Evolutionary conservation across 2,888 invertebrate genomes (phyloP), one percentile per base, ranked within the genome.

Genomic region (Drosophila nr. perissopoda): DNA sequence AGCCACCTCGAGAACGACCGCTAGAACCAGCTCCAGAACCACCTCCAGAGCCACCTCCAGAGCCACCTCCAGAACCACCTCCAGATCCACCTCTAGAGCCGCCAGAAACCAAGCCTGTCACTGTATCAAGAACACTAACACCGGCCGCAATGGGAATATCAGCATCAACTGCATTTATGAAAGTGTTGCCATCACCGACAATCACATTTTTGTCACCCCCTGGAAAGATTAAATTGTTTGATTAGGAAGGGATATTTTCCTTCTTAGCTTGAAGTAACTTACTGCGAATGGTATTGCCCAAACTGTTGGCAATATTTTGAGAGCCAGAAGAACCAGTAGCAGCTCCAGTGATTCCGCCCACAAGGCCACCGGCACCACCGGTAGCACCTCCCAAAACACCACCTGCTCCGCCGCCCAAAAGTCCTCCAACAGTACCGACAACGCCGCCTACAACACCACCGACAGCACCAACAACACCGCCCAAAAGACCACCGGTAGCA

Each of bases 161-260:
- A 2, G 59, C 34, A 53, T 79, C 66, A 0, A 74, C 21, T 11
- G 54, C 13, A 0, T 52, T 49, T 5, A 64, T n/a, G 4, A 73
- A 4, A 2, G 13, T 64, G 11, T 87, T 90, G 25, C 61, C 36
- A 31, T 78, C 13, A 33, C 91, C 86, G 1, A 52, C 46, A 7
- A 88, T 70, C 7, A 74, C 40, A 1, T 53, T 82, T 0, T 53
- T 31, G 0, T 78, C 63, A 27, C 58, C 74, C 40, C 4, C 73
- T 73, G 21, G 3, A 36, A 29, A 42, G 18, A n/a, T 5, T 16
- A 25, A 4, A 18, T 16, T 42, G 25, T 6, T n/a, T 21, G 13
- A 27, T 27, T 16, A 13, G 13, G 3, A 13, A 25, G 6, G 16
- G 25, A 46, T 4, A 25, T 13, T 7, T 25, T 46, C 21, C 46